Evolutionary conservation across 64 coral and sea anemone genomes (phyloP).

Genomic region (Actinia tenebrosa): DNA sequence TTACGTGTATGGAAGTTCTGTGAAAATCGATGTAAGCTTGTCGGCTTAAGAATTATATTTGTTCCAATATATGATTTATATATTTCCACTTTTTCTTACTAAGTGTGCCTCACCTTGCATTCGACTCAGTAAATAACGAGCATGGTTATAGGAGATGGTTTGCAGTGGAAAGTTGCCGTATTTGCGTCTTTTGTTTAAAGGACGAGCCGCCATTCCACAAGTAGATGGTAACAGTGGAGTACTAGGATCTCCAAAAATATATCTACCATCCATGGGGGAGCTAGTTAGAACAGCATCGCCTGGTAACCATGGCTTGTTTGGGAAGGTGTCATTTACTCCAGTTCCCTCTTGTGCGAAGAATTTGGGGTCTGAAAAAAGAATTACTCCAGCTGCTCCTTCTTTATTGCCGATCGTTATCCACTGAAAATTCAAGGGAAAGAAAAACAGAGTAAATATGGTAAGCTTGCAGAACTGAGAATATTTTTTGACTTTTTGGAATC

Average conservation of each 20-base stretch:
- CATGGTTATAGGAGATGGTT: slow-evolving; percentile 45
- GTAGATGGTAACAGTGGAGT: slow-evolving; percentile 27
- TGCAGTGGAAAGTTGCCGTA: slow-evolving; percentile 2
- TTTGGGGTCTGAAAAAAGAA: slow-evolving; percentile 21
- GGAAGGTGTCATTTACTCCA: slow-evolving; percentile 38
- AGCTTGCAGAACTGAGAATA: no score
- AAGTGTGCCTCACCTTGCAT: slow-evolving; percentile 19
- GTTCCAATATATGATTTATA: slow-evolving; percentile 47
- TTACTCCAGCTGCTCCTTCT: slow-evolving; percentile 34
- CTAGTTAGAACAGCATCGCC: slow-evolving; percentile 24
- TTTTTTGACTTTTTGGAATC: no score
- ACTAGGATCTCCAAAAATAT: slow-evolving; percentile 17
- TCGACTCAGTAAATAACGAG: slow-evolving; percentile 6
- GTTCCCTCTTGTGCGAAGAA: slow-evolving; percentile 15
- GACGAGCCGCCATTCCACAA: slow-evolving; percentile 26
- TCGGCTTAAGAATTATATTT: no score
- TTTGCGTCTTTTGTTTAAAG: neutral
- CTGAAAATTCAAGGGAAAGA: no score
- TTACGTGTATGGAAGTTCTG: no score
- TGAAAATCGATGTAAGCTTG: no score
- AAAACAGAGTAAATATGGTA: no score
- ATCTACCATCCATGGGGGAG: neutral
- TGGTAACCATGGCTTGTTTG: slow-evolving; percentile 28
- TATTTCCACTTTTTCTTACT: neutral
- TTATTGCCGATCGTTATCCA: no score